Evolutionary conservation across 1,140 invertebrate species (phyloP).

Genomic region (Chironomus tepperi): DNA sequence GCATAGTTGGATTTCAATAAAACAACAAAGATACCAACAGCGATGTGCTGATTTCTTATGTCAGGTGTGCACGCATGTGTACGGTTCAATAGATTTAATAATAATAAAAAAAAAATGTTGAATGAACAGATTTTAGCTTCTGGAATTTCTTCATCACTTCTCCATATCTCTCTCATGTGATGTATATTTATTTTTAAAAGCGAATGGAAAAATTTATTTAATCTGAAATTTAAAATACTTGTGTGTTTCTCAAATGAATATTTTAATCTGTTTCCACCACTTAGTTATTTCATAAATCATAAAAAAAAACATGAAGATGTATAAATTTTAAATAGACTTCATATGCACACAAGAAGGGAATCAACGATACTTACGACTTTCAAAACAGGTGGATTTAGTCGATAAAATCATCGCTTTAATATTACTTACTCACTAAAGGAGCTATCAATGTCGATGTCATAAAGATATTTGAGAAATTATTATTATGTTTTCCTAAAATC

Average conservation of each 20-base stretch:
- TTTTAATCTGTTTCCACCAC: background rate
- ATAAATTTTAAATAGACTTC: background rate
- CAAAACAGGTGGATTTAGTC: slow-evolving; percentile 17
- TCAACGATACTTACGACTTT: background rate
- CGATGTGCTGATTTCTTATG: background rate
- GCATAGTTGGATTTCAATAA: too few relatives aligned
- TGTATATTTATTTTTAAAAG: background rate
- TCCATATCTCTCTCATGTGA: background rate
- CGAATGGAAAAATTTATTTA: background rate
- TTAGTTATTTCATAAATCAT: slow-evolving; percentile 19
- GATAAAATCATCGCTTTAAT: background rate
- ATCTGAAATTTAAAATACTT: slow-evolving; percentile 11
- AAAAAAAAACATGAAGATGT: background rate
- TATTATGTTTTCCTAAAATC: too few relatives aligned
- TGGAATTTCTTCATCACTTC: background rate
- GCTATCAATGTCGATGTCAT: slow-evolving; percentile 16
- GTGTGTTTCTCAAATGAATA: background rate
- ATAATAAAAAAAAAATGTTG: too few relatives aligned
- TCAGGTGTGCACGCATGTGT: background rate
- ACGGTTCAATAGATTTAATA: background rate
- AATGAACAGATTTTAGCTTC: background rate
- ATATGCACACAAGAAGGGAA: background rate
- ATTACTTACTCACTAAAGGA: background rate
- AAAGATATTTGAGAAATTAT: slow-evolving; percentile 11
- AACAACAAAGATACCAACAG: background rate